These are phyloP conservation scores for Plectropomus leopardus DNA, from an alignment of 2,113 vertebrate genomes.

Conservation along the genomic window DNA sequence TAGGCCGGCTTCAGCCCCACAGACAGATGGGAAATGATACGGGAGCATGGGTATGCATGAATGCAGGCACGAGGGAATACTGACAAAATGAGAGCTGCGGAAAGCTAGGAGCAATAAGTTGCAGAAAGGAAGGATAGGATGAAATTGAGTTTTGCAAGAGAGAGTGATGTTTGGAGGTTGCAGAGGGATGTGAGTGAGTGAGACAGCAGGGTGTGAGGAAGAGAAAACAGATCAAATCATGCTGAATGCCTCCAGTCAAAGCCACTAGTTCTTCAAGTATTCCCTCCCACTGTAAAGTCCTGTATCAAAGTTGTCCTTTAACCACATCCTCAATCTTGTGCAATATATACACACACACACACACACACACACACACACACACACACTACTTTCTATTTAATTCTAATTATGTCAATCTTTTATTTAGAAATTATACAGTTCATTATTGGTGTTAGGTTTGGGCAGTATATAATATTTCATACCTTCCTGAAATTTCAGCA, in stretches of 20 bases:
- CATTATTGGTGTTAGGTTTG: too few species aligned
- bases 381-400: too few species aligned
- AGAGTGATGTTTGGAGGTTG: neutral
- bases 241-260: neutral
- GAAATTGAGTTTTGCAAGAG: neutral
- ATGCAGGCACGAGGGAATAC: slow-evolving; percentile 10
- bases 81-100: slow-evolving; percentile 17
- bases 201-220: neutral
- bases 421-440: too few species aligned
- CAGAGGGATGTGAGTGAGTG: neutral
- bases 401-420: too few species aligned
- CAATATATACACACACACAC: neutral
- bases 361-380: too few species aligned
- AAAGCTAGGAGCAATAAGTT: neutral
- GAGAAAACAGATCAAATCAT: neutral
- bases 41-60: slow-evolving; percentile 6
- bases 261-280: neutral
- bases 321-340: neutral
- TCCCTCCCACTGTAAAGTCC: neutral
- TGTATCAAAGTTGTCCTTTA: neutral
- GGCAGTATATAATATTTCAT: too few species aligned
- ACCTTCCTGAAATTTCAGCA: too few species aligned
- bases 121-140: neutral
- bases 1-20: slow-evolving; percentile 29
- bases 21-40: slow-evolving; percentile 31